Conservation (phyloP, 2,797 vertebrate genomes). For the Pseudomugil tenellus region DNA sequence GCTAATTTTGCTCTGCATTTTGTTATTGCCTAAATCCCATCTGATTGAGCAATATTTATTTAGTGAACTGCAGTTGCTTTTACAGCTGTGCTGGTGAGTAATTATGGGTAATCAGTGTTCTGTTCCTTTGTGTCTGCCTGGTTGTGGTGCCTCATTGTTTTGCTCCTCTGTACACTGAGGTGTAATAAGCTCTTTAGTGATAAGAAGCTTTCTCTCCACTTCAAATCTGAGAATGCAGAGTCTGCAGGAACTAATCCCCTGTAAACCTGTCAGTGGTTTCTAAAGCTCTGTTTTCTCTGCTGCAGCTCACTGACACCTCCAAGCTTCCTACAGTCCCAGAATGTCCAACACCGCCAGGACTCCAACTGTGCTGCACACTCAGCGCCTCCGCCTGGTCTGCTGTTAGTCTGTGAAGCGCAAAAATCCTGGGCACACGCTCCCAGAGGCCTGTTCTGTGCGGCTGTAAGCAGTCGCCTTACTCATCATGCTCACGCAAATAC, state of each 20-base stretch:
- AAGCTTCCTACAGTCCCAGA: conserved; percentile 64
- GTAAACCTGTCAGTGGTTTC: conserved; percentile 85
- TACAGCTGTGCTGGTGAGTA: conserved; percentile 49
- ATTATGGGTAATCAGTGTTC: conserved; percentile 50
- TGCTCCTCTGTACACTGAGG: conserved; percentile 76
- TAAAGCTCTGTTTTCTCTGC: conserved; percentile 73
- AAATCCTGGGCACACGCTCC: conserved; percentile 55
- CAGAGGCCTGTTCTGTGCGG: conserved; percentile 50
- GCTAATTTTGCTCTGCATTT: conserved; percentile 1
- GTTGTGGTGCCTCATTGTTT: conserved; percentile 79
- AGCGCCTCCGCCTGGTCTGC: conserved; percentile 70
- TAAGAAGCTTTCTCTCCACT: conserved; percentile 86
- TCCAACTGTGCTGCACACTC: conserved; percentile 60
- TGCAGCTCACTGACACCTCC: conserved; percentile 73
- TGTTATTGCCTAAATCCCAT: conserved; percentile 8
- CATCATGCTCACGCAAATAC: conserved; percentile 57
- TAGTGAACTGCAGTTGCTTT: conserved; percentile 12
- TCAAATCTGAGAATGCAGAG: conserved; percentile 86
- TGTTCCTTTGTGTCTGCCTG: conserved; percentile 64
- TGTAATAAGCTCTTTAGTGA: conserved; percentile 84
- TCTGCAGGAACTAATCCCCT: conserved; percentile 86
- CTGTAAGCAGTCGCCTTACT: conserved; percentile 29
- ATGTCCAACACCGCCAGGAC: conserved; percentile 58
- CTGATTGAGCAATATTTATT: conserved; percentile 12
- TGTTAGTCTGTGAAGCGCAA: conserved; percentile 44